A percentile compares a stretch with the other conserved stretches of the same genome.
Conservation (phyloP, 2,888 invertebrate genomes). For the Leptura quadrifasciata region DNA sequence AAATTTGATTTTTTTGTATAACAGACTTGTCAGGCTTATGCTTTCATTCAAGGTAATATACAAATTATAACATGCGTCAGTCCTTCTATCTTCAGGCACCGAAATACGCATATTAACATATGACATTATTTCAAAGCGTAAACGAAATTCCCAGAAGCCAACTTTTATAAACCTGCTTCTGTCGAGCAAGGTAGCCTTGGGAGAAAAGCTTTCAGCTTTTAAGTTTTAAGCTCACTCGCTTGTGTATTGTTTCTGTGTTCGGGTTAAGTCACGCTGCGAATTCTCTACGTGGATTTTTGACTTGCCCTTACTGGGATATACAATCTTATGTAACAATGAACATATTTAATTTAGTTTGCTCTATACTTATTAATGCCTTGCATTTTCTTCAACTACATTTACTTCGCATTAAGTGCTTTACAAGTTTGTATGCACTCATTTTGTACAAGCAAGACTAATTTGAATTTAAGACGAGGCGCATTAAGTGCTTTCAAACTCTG, state of each 20-base stretch:
- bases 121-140: not conserved
- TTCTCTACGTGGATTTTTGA: constrained; percentile 31
- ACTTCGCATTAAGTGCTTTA: not conserved
- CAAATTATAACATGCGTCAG: too few relatives aligned
- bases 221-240: constrained; percentile 39
- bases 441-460: not conserved
- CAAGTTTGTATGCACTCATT: constrained; percentile 1
- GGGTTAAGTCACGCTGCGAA: constrained; percentile 34
- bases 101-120: too few relatives aligned
- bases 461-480: not conserved
- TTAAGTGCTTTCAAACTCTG: not conserved
- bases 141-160: not conserved
- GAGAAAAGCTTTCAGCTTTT: constrained; percentile 33
- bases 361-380: constrained; percentile 36
- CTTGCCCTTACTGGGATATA: constrained; percentile 12
- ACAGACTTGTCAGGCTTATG: too few relatives aligned
- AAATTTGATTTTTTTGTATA: too few relatives aligned
- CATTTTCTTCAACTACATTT: not conserved
- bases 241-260: constrained; percentile 35
- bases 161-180: not conserved
- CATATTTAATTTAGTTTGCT: constrained; percentile 44
- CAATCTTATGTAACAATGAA: constrained; percentile 30
- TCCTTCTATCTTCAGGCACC: too few relatives aligned
- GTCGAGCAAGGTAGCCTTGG: not conserved
- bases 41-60: too few relatives aligned